phyloP scores from a whole-genome alignment of 2,797 vertebrate genomes.

The Sibirionetta formosa region DNA sequence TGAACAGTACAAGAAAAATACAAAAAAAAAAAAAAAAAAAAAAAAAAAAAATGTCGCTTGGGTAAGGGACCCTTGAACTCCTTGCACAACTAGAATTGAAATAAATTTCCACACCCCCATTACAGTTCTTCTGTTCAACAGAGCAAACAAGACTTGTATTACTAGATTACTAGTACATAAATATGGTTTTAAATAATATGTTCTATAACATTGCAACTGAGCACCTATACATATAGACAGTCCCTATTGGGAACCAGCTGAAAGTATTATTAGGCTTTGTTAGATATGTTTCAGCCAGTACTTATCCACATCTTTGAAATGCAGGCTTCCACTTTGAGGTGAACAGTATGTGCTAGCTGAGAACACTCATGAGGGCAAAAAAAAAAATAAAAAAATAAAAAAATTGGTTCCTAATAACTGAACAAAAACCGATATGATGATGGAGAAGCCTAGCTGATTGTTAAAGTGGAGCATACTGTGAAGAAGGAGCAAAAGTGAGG shows the following conservation, averaged over 20 bases:
- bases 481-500: not conserved
- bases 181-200: not conserved
- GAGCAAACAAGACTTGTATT: not conserved
- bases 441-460: not conserved
- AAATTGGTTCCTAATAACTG: not conserved
- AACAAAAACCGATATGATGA: not conserved
- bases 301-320: not conserved
- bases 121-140: not conserved
- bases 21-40: not conserved
- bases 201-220: not conserved
- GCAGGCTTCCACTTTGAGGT: not conserved
- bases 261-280: not conserved
- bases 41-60: not conserved
- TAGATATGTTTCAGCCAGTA: not conserved
- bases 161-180: not conserved
- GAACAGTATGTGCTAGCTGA: not conserved
- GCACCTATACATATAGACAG: not conserved
- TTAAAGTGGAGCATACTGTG: not conserved
- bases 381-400: not conserved
- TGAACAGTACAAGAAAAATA: not conserved
- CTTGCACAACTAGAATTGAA: not conserved
- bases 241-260: not conserved
- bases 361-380: not conserved
- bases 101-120: not conserved
- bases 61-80: not conserved